These are phyloP conservation scores for Bostrychus sinensis DNA, from an alignment of 2,113 vertebrate species.

Conservation along the genomic window DNA sequence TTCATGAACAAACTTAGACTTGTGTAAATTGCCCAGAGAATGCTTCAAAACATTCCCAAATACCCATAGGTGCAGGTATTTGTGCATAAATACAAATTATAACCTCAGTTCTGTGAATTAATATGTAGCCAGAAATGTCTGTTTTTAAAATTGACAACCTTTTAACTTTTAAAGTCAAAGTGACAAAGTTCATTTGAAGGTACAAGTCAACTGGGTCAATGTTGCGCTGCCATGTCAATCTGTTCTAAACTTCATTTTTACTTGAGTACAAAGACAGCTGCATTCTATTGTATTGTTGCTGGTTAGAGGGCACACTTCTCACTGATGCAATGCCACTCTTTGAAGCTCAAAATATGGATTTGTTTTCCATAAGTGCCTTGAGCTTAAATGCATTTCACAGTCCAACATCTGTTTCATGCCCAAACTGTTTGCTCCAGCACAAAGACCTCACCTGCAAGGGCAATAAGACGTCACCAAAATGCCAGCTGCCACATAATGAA, in stretches of 20 bases:
- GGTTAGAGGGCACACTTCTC: conserved; percentile 11
- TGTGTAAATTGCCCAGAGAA: too few species aligned
- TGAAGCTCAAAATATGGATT: not conserved
- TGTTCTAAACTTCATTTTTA: not conserved
- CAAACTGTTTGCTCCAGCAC: conserved; percentile 9
- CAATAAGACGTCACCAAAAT: conserved; percentile 29
- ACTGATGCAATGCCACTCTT: not conserved
- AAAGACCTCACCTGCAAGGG: conserved; percentile 43
- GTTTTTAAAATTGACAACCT: too few species aligned
- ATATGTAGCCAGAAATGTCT: too few species aligned
- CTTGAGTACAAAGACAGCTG: conserved; percentile 1
- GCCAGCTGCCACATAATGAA: conserved; percentile 46
- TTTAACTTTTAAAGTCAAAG: not conserved
- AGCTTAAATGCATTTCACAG: conserved; percentile 10
- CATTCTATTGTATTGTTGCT: not conserved
- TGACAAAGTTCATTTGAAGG: not conserved
- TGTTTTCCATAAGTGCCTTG: conserved; percentile 16
- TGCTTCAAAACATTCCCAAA: too few species aligned
- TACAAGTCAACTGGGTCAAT: not conserved
- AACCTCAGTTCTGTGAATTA: too few species aligned
- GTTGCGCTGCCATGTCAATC: not conserved
- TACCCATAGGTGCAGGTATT: too few species aligned
- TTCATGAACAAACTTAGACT: too few species aligned
- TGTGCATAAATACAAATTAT: too few species aligned
- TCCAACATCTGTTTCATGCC: conserved; percentile 6